Percentiles rank a stretch among this genome's conserved stretches.
Conservation (phyloP, 2,888 invertebrate species). For the Lissocephala sabroskyi region DNA sequence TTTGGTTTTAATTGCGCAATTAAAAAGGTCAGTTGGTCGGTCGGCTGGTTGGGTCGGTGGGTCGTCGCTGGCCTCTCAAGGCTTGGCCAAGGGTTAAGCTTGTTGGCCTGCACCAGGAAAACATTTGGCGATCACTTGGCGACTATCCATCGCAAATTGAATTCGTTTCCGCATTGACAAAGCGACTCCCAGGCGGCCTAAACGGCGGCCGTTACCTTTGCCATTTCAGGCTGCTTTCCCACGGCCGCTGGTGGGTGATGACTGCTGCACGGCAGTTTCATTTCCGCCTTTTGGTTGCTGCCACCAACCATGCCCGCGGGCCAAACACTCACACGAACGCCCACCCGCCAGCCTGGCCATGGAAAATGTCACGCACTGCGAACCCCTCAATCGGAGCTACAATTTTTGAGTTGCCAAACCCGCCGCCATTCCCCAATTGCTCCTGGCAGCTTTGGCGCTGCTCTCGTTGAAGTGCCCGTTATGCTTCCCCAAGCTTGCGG, state of each 20-base stretch:
- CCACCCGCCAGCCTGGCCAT: conserved; percentile 28
- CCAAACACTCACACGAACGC: conserved; percentile 40
- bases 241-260: too few species aligned
- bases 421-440: conserved; percentile 9
- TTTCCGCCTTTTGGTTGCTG: conserved; percentile 20
- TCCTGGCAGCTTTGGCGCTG: neutral
- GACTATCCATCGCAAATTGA: too few species aligned
- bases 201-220: conserved; percentile 23
- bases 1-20: conserved; percentile 27
- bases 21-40: conserved; percentile 23
- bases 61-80: conserved; percentile 10
- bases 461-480: conserved; percentile 24
- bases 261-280: too few species aligned
- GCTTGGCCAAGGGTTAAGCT: conserved; percentile 15
- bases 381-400: conserved; percentile 27
- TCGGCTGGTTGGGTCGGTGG: conserved; percentile 14
- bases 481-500: conserved; percentile 30
- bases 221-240: conserved; percentile 10
- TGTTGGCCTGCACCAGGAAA: conserved; percentile 39
- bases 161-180: conserved; percentile 55
- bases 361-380: conserved; percentile 49
- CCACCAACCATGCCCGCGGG: conserved; percentile 7
- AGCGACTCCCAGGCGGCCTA: neutral
- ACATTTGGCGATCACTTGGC: conserved; percentile 48
- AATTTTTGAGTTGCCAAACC: conserved; percentile 29